Conservation (phyloP, 2,888 invertebrate genomes). For the Sisyra terminalis region DNA sequence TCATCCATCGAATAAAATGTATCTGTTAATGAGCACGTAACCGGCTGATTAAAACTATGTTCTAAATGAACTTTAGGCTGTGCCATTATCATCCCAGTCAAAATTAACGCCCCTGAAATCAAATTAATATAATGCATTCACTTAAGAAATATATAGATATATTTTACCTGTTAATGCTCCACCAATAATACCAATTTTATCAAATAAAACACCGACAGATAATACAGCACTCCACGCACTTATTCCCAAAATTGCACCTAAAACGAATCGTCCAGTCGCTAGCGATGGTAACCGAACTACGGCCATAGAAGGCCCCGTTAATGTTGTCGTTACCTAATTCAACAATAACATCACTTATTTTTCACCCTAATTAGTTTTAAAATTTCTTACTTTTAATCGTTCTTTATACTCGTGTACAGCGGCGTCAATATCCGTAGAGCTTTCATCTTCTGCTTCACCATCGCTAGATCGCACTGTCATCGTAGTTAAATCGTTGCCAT, state of each 20-base stretch:
- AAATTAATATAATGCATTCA: neutral
- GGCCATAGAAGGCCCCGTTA: constrained; percentile 8
- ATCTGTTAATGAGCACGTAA: neutral
- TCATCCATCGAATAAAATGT: constrained; percentile 3
- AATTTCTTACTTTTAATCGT: constrained; percentile 41
- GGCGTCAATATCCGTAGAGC: constrained; percentile 61
- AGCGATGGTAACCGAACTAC: constrained; percentile 10
- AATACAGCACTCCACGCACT: constrained; percentile 6
- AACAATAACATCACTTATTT: neutral
- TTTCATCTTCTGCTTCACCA: constrained; percentile 41
- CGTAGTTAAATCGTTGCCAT: constrained; percentile 19
- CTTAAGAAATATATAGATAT: neutral
- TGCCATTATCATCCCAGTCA: constrained; percentile 33
- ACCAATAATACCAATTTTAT: constrained; percentile 17
- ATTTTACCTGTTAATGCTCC: constrained; percentile 18
- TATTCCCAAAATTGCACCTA: constrained; percentile 7
- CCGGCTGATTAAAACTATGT: constrained; percentile 4
- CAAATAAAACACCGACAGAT: constrained; percentile 17
- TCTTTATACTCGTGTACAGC: constrained; percentile 63
- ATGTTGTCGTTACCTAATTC: constrained; percentile 21
- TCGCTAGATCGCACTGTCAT: constrained; percentile 15
- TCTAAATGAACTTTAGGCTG: constrained; percentile 28
- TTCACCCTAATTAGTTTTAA: neutral
- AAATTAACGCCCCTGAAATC: constrained; percentile 32
- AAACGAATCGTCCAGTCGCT: constrained; percentile 10